Conservation (phyloP, 2,797 vertebrate species). For the Neosilurus mollespiculum region DNA sequence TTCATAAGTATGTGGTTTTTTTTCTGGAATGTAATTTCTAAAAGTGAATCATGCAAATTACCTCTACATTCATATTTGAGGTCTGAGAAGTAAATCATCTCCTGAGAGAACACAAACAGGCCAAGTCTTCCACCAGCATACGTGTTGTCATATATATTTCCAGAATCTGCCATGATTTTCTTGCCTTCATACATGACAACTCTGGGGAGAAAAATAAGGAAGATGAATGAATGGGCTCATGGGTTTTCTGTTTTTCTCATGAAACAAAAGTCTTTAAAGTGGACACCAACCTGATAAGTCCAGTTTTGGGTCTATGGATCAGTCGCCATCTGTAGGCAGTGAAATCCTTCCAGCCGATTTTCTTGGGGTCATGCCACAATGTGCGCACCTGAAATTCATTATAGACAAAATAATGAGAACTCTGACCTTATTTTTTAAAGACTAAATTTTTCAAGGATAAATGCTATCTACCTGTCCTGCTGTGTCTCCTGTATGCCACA, state of each 20-base stretch:
- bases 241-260: neutral
- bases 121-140: slow-evolving; percentile 95
- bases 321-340: slow-evolving; percentile 98
- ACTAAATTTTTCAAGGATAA: neutral
- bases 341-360: slow-evolving; percentile 98
- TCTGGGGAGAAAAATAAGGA: slow-evolving; percentile 65
- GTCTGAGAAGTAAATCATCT: slow-evolving; percentile 99
- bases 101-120: slow-evolving; percentile 97
- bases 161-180: slow-evolving; percentile 98
- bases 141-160: slow-evolving; percentile 94
- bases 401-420: slow-evolving; percentile 6
- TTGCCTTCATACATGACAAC: slow-evolving; percentile 99
- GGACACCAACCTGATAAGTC: slow-evolving; percentile 87
- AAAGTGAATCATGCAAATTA: slow-evolving; percentile 60
- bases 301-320: slow-evolving; percentile 93
- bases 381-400: slow-evolving; percentile 83
- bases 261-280: neutral
- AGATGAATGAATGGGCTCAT: neutral
- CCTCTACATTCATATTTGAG: slow-evolving; percentile 99
- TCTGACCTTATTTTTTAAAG: neutral
- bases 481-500: slow-evolving; percentile 99
- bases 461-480: slow-evolving; percentile 82
- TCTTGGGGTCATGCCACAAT: slow-evolving; percentile 96
- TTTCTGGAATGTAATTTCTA: neutral
- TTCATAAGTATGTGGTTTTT: neutral